Conservation (phyloP, 2,113 vertebrate species). For the Aleadryas rufinucha region DNA sequence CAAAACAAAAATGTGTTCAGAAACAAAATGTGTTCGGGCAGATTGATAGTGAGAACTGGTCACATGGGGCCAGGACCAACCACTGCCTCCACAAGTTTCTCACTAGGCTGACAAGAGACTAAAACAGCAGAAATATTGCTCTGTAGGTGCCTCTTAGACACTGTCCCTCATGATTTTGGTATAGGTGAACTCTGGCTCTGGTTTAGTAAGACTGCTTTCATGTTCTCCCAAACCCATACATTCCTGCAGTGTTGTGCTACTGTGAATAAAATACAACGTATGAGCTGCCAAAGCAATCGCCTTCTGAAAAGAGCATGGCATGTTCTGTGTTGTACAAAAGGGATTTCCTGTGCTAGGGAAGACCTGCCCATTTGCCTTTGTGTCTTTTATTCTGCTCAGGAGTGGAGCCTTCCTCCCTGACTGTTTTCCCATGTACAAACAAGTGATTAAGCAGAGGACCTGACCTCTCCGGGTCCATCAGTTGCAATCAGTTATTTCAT, state of each 20-base stretch:
- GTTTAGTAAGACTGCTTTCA: background rate
- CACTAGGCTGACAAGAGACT: background rate
- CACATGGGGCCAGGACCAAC: background rate
- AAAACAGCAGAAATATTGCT: background rate
- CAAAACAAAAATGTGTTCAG: background rate
- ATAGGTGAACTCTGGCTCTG: background rate
- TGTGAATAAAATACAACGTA: rapidly evolving
- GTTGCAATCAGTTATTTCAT: background rate
- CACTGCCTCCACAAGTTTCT: background rate
- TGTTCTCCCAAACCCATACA: background rate
- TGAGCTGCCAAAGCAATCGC: background rate
- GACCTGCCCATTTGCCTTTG: background rate
- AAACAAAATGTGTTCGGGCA: background rate
- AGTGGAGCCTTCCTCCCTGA: background rate
- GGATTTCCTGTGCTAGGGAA: background rate
- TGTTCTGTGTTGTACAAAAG: background rate
- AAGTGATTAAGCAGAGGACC: background rate
- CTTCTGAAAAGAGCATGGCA: background rate
- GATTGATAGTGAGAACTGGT: background rate
- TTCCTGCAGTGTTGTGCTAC: background rate
- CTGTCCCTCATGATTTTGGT: background rate
- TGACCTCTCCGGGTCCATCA: background rate
- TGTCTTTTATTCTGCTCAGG: background rate
- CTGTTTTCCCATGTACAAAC: background rate
- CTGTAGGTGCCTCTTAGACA: background rate